Conservation (phyloP, 1,140 invertebrate species). For the Steinernema feltiae region DNA sequence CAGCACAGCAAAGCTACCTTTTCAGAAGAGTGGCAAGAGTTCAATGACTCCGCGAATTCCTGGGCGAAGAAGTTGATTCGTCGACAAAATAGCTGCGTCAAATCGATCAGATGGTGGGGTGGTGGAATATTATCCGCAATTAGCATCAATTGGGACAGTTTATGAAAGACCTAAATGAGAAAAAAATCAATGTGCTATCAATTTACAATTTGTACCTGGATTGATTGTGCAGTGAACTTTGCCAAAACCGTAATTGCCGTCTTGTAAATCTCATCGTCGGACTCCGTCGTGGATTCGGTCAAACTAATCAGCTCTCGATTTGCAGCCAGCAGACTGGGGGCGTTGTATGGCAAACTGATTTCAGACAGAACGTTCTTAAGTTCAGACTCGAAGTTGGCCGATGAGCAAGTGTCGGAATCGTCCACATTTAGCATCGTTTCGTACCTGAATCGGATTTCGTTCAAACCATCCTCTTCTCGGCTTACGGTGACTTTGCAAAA, state of each 20-base stretch:
- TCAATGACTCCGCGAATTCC: neutral
- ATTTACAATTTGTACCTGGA: neutral
- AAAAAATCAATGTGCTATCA: neutral
- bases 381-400: constrained; percentile 36
- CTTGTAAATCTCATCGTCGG: neutral
- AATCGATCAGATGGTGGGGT: neutral
- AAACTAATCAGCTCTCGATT: neutral
- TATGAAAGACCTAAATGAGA: constrained; percentile 11
- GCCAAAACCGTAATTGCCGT: neutral
- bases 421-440: constrained; percentile 37
- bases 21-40: neutral
- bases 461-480: constrained; percentile 17
- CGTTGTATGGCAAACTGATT: constrained; percentile 35
- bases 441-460: constrained; percentile 19
- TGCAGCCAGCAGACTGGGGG: neutral
- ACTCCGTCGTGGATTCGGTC: neutral
- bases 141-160: constrained; percentile 12
- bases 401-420: constrained; percentile 38
- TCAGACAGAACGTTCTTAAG: constrained; percentile 24
- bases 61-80: constrained; percentile 18
- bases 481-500: neutral
- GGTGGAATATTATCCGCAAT: neutral
- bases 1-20: constrained; percentile 8
- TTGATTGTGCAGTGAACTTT: constrained; percentile 9
- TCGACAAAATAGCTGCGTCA: neutral